Base-by-base conservation (phyloP, 2,888 invertebrate species). In the Heteromurus nitidus region DNA sequence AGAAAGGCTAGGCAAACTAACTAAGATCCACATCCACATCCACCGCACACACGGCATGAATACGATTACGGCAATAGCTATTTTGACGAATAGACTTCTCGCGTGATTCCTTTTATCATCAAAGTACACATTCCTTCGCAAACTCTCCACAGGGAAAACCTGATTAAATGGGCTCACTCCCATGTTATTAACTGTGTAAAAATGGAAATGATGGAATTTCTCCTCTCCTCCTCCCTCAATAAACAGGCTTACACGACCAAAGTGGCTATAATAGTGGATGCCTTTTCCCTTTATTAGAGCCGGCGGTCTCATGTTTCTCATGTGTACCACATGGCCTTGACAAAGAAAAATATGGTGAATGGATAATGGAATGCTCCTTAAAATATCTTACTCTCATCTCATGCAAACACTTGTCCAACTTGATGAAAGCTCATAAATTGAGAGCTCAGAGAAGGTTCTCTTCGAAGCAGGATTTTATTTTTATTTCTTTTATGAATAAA, bases 91-190 rank as follows among this genome's bases (percentile, higher is more conserved):
- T 70, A 77, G 31, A 53, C 64, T 50, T 16, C 64, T 69, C 58
- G 77, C 77, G 64, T 77, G 77, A 62, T 69, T 28, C 53, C 28
- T 64, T 36, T 11, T 70, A 70, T 47, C 31, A 75, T 16, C 68
- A 62, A 62, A 28, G 9, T n/a, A 5, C 50, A 11, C 26, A 22
- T 30, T 31, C 58, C 58, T 58, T 67, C 44, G 20, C n/a, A n/a
- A n/a, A n/a, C 30, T 36, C 24, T 22, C 24, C 65, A 44, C 58
- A 67, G 16, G 18, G 20, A 58, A 58, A 69, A 68, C 58, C 62
- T 60, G 60, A 76, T 76, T 68, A 69, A 62, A 68, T 60, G 68
- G 68, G 50, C 16, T 60, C 24, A 36, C 36, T 30, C 24, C 11
- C 58, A 24, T 31, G 36, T 55, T 30, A 26, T 60, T 72, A 72